A percentile compares a stretch with the other conserved stretches of the same genome.
These are phyloP conservation scores for Macrocentrus cingulum DNA, from an alignment of 1,140 invertebrate species.

Conservation along the genomic window DNA sequence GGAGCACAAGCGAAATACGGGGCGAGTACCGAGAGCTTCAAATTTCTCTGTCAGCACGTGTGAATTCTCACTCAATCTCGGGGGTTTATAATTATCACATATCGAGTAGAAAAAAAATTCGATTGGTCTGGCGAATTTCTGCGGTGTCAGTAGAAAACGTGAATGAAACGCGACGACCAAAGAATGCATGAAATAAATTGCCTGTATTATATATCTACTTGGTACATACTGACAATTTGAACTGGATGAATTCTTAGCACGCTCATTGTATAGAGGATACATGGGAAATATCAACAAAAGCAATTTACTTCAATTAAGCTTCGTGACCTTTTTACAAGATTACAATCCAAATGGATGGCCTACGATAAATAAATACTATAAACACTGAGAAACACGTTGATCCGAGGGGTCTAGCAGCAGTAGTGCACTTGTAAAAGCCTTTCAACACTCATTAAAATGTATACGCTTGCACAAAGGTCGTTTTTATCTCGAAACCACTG, in stretches of 20 bases:
- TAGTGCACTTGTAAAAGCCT: not conserved
- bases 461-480: not conserved
- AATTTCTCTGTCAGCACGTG: constrained; percentile 25
- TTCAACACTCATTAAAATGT: constrained; percentile 6
- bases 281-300: not conserved
- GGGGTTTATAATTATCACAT: not conserved
- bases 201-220: not conserved
- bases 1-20: constrained; percentile 29
- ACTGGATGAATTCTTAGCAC: constrained; percentile 12
- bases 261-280: not conserved
- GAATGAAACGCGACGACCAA: no score
- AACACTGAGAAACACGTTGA: not conserved
- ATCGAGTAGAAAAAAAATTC: no score
- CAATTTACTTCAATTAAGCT: constrained; percentile 26
- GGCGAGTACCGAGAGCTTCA: constrained; percentile 18
- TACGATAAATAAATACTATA: not conserved
- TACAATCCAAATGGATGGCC: not conserved
- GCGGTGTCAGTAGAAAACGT: no score
- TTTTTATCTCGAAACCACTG: no score
- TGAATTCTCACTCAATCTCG: not conserved
- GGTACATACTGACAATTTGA: not conserved
- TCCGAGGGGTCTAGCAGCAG: not conserved
- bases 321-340: constrained; percentile 21
- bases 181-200: no score
- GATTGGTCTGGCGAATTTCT: no score